phyloP scores from a whole-genome alignment of 2,797 vertebrate genomes.

The Stomatorhinus walkeri region DNA sequence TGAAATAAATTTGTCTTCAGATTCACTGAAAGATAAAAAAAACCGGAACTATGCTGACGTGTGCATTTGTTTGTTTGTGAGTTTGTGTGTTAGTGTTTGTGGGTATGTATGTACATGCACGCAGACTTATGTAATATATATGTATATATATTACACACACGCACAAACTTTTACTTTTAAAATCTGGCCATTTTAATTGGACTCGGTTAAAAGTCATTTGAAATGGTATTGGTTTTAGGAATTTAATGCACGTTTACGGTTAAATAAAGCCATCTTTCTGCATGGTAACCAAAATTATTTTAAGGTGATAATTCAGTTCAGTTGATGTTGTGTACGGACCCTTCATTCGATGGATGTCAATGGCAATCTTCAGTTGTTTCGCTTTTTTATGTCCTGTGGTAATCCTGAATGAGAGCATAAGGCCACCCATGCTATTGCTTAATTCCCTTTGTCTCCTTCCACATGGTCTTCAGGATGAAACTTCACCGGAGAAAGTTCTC shows the following conservation, averaged over 20 bases:
- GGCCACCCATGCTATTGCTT: not conserved
- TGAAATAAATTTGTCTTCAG: constrained; percentile 15
- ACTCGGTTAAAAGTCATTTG: not conserved
- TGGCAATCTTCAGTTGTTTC: constrained; percentile 46
- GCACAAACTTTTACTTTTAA: not conserved
- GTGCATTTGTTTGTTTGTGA: not conserved
- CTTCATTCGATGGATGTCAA: constrained; percentile 37
- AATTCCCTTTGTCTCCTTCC: not conserved
- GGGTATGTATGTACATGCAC: constrained; percentile 9
- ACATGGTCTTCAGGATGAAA: not conserved
- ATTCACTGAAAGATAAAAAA: constrained; percentile 9
- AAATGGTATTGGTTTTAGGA: constrained; percentile 7
- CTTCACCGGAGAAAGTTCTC: not conserved
- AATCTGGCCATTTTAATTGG: constrained; percentile 12
- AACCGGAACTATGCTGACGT: not conserved
- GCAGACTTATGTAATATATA: not conserved
- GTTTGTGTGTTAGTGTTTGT: constrained; percentile 5
- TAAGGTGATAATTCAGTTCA: constrained; percentile 36
- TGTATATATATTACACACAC: constrained; percentile 11
- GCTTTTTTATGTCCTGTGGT: constrained; percentile 3
- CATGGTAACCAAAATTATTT: constrained; percentile 58
- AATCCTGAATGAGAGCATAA: constrained; percentile 17
- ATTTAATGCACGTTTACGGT: constrained; percentile 56
- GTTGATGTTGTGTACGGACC: constrained; percentile 18
- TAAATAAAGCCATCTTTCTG: constrained; percentile 61